Base-by-base conservation (phyloP, 2,888 invertebrate species). In the Mycalesis mineus region DNA sequence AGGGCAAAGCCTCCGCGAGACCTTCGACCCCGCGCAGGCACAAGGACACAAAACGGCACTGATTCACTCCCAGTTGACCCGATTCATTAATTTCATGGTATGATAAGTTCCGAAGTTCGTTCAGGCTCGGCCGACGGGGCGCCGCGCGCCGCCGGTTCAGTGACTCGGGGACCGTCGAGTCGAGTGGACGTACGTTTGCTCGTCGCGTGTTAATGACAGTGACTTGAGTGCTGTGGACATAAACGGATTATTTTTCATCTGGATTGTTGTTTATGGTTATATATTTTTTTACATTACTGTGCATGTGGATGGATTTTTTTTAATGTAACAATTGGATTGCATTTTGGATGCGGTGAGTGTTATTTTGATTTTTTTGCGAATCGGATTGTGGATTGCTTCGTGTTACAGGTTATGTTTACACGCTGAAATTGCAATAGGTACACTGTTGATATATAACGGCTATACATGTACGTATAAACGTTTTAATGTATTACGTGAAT, bases 301-400 rank as follows among this genome's bases (percentile, higher is more conserved):
- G 74, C 77, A 75, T 80, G 81, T 84, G 78, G 82, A 80, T 72
- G 75, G 79, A 81, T 80, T 78, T 75, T 78, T 81, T 36, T 52
- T 82, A 0, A 29, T 41, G 51, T 22, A 22, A 77, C 79, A 75
- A 79, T 88, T 88, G 88, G 88, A 88, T 88, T 88, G 87, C 87
- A 82, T 77, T 84, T 85, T 81, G 87, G 86, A 87, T 77, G 74
- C 70, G 82, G 88, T 87, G 66, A 85, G 86, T 83, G 45, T 44
- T 37, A 29, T 50, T 33, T 53, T 36, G 9, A 33, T 9, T 53
- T 40, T 22, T 22, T 22, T 22, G 22, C 22, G 9, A 33, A 17
- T 31, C 31, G 15, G 15, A 31, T 1, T 36, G 42, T 53, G 33
- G 36, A 36, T 52, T 15, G 39, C 48, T 17, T 41, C 45, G 52